Conservation (phyloP, 2,113 vertebrate species). For the Struthio camelus region DNA sequence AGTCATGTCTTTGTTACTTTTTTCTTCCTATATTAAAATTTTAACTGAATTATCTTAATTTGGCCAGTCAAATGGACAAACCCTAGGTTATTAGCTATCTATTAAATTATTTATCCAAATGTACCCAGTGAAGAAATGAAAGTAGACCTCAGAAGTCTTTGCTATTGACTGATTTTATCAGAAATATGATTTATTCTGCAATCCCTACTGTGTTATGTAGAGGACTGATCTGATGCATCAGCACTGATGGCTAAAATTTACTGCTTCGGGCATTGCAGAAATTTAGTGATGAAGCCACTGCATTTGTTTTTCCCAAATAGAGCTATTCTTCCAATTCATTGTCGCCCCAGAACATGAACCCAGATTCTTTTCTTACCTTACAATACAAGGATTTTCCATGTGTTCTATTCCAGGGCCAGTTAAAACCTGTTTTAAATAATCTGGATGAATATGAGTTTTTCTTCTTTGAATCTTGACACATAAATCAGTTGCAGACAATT, state of each 20-base stretch:
- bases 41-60: neutral
- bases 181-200: neutral
- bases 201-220: too few relatives aligned
- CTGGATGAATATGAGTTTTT: neutral
- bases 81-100: neutral
- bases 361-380: neutral
- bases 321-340: neutral
- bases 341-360: neutral
- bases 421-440: neutral
- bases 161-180: neutral
- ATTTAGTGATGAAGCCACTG: neutral
- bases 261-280: neutral
- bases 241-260: neutral
- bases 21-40: too few relatives aligned
- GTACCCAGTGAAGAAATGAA: neutral
- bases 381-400: neutral
- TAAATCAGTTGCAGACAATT: neutral
- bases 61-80: neutral
- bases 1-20: neutral
- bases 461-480: neutral
- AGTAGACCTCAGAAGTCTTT: neutral
- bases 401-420: neutral
- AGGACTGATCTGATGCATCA: neutral
- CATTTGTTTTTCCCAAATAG: neutral
- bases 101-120: neutral